Percentiles rank a stretch among this genome's conserved stretches.
phyloP scores from a whole-genome alignment of 2,888 invertebrate species.

The Tuberolachnus salignus region DNA sequence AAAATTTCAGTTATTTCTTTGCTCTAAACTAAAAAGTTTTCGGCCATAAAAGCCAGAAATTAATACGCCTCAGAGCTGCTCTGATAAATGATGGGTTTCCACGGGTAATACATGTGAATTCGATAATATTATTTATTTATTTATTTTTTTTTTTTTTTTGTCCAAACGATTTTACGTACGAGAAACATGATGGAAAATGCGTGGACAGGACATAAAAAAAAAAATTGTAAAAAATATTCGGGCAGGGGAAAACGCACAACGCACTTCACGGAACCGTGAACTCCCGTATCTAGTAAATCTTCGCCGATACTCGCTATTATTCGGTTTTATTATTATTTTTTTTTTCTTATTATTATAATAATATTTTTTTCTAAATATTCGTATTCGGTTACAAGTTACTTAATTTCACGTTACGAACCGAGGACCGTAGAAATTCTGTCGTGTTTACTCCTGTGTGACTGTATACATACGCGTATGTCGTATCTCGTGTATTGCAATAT shows the following conservation, averaged over 20 bases:
- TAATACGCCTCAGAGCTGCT: no score
- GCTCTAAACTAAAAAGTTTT: no score
- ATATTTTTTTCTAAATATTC: background rate
- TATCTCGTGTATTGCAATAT: no score
- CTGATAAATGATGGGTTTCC: no score
- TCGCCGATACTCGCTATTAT: background rate
- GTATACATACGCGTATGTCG: background rate
- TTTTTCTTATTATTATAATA: background rate
- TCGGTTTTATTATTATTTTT: background rate
- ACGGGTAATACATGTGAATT: background rate
- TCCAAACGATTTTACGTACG: background rate
- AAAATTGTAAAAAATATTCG: background rate
- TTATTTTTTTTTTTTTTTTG: background rate
- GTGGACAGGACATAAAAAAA: background rate
- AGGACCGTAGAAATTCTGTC: background rate
- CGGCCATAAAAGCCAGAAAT: no score
- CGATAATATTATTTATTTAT: no score
- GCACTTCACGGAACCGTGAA: constrained; percentile 17
- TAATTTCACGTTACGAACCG: background rate
- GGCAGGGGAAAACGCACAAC: background rate
- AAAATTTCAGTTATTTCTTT: no score
- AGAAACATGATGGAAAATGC: background rate
- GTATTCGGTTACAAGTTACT: no score
- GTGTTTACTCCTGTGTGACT: background rate
- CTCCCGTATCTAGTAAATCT: background rate